Base-by-base conservation (phyloP, 2,888 invertebrate species). In the Cephus spinipes region DNA sequence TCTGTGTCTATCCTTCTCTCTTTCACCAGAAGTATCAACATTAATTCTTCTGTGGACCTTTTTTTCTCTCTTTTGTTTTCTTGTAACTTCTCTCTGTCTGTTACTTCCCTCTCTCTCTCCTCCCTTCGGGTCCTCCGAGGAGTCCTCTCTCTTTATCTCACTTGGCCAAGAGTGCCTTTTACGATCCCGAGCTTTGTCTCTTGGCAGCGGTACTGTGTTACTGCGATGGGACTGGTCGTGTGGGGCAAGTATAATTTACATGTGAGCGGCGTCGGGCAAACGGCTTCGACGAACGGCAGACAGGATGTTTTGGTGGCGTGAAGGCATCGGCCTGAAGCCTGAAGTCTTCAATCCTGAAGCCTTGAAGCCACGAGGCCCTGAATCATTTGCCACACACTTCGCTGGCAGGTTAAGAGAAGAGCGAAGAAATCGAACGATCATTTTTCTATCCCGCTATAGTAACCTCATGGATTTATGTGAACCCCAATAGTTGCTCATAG, bases 181-280 rank as follows among this genome's bases (percentile, higher is more conserved):
- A 55, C 55, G 55, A 55, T 55, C 55, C 55, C 9, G 55, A 55
- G 55, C 55, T 55, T 55, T 55, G 55, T 55, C 55, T 55, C 55
- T 55, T 55, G 55, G 55, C 55, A 55, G 55, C 23, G 55, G 55
- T 55, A 55, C 55, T 55, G 23, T 55, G 55, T 55, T 23, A 55
- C 55, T 23, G 55, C 23, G 55, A 55, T 23, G 55, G 55, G 55
- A 55, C 55, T 55, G 55, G 23, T 83, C 84, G 84, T 84, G 84
- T 84, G 84, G 83, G 84, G 84, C 80, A 79, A 83, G 81, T 80
- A 81, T 84, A 85, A 84, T 84, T 84, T 84, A 84, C 84, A 85
- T 84, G 84, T 84, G 83, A 84, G 80, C 85, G 73, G 80, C 83
- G 80, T 80, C 80, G 77, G 77, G 71, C 32, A 33, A 71, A 71